Conservation (phyloP, 2,113 vertebrate genomes). For the Syngnathus scovelli region DNA sequence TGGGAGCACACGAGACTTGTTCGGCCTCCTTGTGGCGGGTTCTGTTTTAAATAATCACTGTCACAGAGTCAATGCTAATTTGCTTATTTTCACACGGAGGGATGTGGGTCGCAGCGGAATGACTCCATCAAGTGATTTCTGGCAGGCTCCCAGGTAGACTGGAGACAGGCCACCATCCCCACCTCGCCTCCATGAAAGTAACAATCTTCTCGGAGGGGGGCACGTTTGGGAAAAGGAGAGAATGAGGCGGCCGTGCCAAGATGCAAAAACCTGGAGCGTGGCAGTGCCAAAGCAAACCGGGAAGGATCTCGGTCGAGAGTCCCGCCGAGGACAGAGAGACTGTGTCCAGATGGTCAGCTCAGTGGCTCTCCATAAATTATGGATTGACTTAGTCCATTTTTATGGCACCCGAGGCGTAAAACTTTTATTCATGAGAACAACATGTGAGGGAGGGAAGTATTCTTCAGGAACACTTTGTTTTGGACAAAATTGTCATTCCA, state of each 20-base stretch:
- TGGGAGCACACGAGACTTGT: constrained; percentile 33
- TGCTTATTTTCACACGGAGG: constrained; percentile 65
- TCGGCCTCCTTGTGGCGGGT: constrained; percentile 17
- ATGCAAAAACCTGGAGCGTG: constrained; percentile 56
- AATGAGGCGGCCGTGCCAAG: constrained; percentile 13
- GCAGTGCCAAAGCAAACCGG: constrained; percentile 49
- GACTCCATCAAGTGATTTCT: constrained; percentile 41
- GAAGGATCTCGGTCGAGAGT: constrained; percentile 40
- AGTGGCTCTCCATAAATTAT: constrained; percentile 53
- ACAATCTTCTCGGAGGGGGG: background rate
- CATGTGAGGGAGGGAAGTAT: constrained; percentile 10
- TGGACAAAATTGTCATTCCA: constrained; percentile 30
- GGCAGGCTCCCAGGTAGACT: background rate
- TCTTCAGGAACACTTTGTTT: constrained; percentile 20
- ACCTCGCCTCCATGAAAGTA: background rate
- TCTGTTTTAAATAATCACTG: constrained; percentile 67
- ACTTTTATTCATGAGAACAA: constrained; percentile 39
- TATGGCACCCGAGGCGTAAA: constrained; percentile 21
- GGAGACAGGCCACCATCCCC: constrained; percentile 3
- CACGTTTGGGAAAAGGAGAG: background rate
- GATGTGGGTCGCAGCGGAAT: constrained; percentile 64
- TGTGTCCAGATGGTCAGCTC: constrained; percentile 64
- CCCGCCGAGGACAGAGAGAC: constrained; percentile 32
- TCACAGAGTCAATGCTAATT: constrained; percentile 69
- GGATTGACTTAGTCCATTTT: constrained; percentile 37